A percentile compares a stretch with the other conserved stretches of the same genome.
Conservation (phyloP, 2,797 vertebrate genomes). For the Brotula barbata region DNA sequence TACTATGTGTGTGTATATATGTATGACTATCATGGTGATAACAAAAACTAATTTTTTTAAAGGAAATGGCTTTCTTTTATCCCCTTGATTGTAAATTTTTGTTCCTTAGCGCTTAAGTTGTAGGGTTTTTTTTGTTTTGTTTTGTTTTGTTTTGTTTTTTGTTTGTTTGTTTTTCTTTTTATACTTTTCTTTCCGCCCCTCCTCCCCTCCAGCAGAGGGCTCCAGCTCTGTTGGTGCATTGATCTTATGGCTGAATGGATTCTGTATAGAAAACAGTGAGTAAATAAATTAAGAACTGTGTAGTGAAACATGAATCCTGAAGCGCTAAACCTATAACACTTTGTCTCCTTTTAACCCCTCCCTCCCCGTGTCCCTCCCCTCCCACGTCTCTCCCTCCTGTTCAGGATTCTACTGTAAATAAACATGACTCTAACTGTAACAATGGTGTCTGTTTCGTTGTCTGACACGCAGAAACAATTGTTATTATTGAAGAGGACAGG, state of each 20-base stretch:
- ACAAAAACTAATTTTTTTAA: constrained; percentile 63
- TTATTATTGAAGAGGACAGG: too few species aligned
- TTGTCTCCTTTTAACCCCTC: constrained; percentile 69
- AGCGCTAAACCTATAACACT: constrained; percentile 74
- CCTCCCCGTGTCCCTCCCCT: constrained; percentile 19
- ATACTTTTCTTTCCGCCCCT: constrained; percentile 31
- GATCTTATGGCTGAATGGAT: constrained; percentile 77
- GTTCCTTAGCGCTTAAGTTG: constrained; percentile 36
- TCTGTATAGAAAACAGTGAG: constrained; percentile 80
- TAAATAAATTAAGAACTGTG: constrained; percentile 83
- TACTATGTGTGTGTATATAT: constrained; percentile 60
- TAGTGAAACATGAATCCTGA: constrained; percentile 81
- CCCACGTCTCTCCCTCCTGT: constrained; percentile 53
- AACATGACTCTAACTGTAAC: constrained; percentile 86
- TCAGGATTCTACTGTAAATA: constrained; percentile 86
- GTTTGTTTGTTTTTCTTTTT: constrained; percentile 46
- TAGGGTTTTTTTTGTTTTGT: constrained; percentile 38
- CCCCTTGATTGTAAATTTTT: constrained; percentile 56
- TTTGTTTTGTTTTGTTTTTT: constrained; percentile 40
- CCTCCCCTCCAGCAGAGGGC: constrained; percentile 64
- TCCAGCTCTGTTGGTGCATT: constrained; percentile 61
- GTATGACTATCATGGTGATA: constrained; percentile 69
- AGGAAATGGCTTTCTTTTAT: constrained; percentile 65
- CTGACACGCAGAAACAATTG: background rate
- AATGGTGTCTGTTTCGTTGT: constrained; percentile 30